phyloP scores from a whole-genome alignment of 2,888 invertebrate species.

The Ptychoptera contaminata region DNA sequence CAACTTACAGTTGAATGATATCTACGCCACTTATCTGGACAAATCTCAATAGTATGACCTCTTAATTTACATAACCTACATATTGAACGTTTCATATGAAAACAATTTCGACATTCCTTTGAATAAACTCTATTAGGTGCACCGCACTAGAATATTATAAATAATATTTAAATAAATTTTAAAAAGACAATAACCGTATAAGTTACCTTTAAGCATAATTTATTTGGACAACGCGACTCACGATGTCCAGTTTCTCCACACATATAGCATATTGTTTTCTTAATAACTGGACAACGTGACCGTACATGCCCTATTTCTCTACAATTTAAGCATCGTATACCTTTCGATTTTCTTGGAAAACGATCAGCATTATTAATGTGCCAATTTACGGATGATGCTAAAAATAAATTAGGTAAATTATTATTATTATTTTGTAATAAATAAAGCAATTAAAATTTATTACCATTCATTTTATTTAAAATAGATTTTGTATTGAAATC shows the following conservation, averaged over 20 bases:
- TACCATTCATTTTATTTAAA: constrained; percentile 49
- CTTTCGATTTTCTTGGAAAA: constrained; percentile 16
- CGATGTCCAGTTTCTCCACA: constrained; percentile 50
- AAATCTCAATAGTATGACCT: constrained; percentile 44
- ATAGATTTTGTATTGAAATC: constrained; percentile 40
- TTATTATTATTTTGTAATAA: not conserved
- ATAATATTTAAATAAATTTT: not conserved
- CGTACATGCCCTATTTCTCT: constrained; percentile 46
- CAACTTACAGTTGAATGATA: constrained; percentile 54
- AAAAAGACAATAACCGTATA: constrained; percentile 1
- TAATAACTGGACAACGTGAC: constrained; percentile 38
- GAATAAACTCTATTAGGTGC: constrained; percentile 39
- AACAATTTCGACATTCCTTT: constrained; percentile 44
- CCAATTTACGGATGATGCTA: constrained; percentile 19
- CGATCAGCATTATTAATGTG: constrained; percentile 21
- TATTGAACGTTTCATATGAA: constrained; percentile 21
- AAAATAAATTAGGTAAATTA: not conserved
- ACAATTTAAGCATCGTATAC: constrained; percentile 44
- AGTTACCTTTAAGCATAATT: constrained; percentile 51
- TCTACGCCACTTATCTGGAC: constrained; percentile 61
- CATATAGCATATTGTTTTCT: constrained; percentile 43
- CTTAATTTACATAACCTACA: constrained; percentile 45
- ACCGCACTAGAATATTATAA: constrained; percentile 43
- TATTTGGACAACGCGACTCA: constrained; percentile 50
- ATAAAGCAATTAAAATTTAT: constrained; percentile 7